phyloP scores from a whole-genome alignment of 2,113 vertebrate species.

The Micronisus gabar region DNA sequence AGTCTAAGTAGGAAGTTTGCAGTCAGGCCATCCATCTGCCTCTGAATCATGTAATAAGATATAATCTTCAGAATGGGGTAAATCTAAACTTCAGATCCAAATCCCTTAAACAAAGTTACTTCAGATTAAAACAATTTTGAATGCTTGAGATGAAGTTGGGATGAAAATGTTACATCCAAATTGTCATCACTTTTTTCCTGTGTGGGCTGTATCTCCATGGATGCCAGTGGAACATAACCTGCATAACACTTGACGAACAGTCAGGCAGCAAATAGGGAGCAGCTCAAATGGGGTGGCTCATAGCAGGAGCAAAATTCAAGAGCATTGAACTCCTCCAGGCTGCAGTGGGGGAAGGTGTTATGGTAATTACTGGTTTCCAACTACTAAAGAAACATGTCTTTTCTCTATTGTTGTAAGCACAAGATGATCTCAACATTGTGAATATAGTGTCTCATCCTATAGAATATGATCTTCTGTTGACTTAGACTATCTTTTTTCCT shows the following conservation, averaged over 20 bases:
- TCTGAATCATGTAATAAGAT: neutral
- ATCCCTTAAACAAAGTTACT: neutral
- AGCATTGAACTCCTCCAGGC: neutral
- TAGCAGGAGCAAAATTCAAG: neutral
- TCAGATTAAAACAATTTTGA: neutral
- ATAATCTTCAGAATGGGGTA: neutral
- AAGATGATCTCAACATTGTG: neutral
- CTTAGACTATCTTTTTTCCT: neutral
- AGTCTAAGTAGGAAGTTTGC: conserved; percentile 17
- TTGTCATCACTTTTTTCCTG: neutral
- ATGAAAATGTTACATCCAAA: neutral
- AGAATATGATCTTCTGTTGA: neutral
- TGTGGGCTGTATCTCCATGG: neutral
- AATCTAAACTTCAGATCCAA: neutral
- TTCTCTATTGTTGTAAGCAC: fast-evolving
- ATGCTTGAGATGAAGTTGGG: neutral
- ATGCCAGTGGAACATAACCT: neutral
- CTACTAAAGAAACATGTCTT: neutral
- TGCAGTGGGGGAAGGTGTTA: neutral
- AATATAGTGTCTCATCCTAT: neutral
- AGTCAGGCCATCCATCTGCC: neutral
- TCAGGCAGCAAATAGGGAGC: neutral
- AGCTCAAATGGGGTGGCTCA: neutral
- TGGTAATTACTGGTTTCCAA: neutral
- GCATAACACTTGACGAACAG: fast-evolving